A percentile compares a stretch with the other conserved stretches of the same genome.
Conservation (phyloP, 2,797 vertebrate genomes). For the Pempheris klunzingeri region DNA sequence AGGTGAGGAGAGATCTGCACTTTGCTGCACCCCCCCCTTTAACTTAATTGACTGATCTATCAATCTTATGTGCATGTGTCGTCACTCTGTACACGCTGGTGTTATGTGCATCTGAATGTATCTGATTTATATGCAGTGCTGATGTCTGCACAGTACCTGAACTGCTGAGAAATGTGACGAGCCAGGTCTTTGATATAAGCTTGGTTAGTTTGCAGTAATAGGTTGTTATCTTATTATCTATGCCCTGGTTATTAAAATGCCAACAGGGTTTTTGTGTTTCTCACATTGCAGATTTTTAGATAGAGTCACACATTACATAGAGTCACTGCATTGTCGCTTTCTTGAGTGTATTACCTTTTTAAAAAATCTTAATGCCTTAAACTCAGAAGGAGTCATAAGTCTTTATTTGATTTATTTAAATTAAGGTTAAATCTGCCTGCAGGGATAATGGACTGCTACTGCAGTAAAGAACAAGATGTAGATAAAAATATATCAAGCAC, state of each 20-base stretch:
- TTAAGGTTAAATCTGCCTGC: constrained; percentile 19
- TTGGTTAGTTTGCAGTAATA: neutral
- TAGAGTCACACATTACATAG: too few relatives aligned
- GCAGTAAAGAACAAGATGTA: neutral
- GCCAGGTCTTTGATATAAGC: neutral
- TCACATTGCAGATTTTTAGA: neutral
- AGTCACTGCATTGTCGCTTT: neutral
- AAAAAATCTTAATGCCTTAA: constrained; percentile 3
- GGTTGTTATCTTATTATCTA: neutral
- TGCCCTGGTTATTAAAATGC: neutral
- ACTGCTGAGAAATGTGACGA: neutral
- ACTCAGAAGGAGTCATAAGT: neutral
- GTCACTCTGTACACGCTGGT: neutral
- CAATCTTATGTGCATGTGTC: neutral
- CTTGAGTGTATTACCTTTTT: neutral
- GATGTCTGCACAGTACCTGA: neutral
- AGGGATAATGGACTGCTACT: neutral
- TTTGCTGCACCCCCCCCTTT: neutral
- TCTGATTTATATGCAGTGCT: neutral
- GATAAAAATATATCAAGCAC: constrained; percentile 16
- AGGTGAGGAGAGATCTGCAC: constrained; percentile 70
- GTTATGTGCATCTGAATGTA: neutral
- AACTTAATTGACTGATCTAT: neutral
- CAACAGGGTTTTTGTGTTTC: neutral
- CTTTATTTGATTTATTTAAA: constrained; percentile 30